Conservation (phyloP, 2,888 invertebrate genomes). For the Cryptophagus acutangulus region DNA sequence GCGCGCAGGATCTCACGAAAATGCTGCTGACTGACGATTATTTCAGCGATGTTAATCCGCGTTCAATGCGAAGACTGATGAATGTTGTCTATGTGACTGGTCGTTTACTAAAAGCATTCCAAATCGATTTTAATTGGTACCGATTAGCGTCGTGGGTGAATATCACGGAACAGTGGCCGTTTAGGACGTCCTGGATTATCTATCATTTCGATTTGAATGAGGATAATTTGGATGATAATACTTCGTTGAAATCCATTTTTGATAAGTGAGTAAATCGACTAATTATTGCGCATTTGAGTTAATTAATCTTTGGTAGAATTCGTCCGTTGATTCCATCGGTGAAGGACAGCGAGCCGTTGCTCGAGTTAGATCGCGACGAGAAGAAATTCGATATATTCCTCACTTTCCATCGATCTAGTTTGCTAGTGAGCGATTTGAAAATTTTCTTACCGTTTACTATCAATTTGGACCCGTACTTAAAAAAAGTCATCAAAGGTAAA, state of each 20-base stretch:
- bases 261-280: slow-evolving; percentile 91
- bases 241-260: slow-evolving; percentile 84
- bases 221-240: slow-evolving; percentile 78
- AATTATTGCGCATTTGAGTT: slow-evolving; percentile 4
- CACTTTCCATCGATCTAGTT: slow-evolving; percentile 78
- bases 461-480: slow-evolving; percentile 95
- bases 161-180: slow-evolving; percentile 98
- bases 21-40: slow-evolving; percentile 95
- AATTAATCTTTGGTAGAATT: slow-evolving; percentile 54
- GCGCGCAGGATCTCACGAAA: slow-evolving; percentile 66
- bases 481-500: slow-evolving; percentile 91
- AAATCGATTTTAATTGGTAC: slow-evolving; percentile 99
- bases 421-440: slow-evolving; percentile 83
- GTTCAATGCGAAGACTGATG: slow-evolving; percentile 93
- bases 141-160: slow-evolving; percentile 94
- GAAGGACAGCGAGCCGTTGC: slow-evolving; percentile 81
- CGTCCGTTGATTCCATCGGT: slow-evolving; percentile 75
- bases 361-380: slow-evolving; percentile 92
- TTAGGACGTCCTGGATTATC: slow-evolving; percentile 95
- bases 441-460: slow-evolving; percentile 97
- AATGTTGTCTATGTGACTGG: slow-evolving; percentile 96
- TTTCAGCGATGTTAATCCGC: slow-evolving; percentile 97
- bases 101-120: slow-evolving; percentile 93
- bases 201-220: slow-evolving; percentile 88
- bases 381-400: slow-evolving; percentile 92